Conservation (phyloP, 1,140 invertebrate genomes). For the Asobara japonica region DNA sequence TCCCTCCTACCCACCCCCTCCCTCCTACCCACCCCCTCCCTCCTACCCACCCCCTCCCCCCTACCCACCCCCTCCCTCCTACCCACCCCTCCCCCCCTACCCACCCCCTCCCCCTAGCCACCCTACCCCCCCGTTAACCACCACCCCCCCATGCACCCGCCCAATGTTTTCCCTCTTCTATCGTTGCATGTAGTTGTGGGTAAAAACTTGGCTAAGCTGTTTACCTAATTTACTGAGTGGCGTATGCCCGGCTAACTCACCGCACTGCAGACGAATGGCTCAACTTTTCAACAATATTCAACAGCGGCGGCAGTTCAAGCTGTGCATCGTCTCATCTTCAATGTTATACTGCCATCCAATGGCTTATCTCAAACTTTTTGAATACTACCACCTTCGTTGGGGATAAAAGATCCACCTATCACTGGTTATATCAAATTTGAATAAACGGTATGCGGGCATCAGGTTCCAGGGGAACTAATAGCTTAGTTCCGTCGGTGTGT, state of each 20-base stretch:
- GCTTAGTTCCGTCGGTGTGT: too few species aligned
- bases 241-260: background rate
- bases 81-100: too few species aligned
- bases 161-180: background rate
- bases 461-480: too few species aligned
- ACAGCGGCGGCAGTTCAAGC: conserved; percentile 48
- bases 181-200: background rate
- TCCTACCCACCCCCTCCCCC: too few species aligned
- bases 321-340: conserved; percentile 32
- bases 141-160: too few species aligned
- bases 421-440: conserved; percentile 59
- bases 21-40: too few species aligned
- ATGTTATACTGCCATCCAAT: conserved; percentile 9
- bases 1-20: too few species aligned
- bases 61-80: too few species aligned
- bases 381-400: conserved; percentile 1
- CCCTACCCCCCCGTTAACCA: background rate
- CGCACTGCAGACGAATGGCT: conserved; percentile 38
- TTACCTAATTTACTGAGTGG: conserved; percentile 6
- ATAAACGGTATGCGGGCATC: too few species aligned
- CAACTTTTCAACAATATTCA: conserved; percentile 53
- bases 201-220: background rate
- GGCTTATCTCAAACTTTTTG: conserved; percentile 42
- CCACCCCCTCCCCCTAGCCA: too few species aligned
- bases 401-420: conserved; percentile 61